Percentiles rank a stretch among this genome's conserved stretches.
These are phyloP conservation scores for Drosophila ochracea DNA, from an alignment of 2,888 invertebrate genomes.

Conservation along the genomic window DNA sequence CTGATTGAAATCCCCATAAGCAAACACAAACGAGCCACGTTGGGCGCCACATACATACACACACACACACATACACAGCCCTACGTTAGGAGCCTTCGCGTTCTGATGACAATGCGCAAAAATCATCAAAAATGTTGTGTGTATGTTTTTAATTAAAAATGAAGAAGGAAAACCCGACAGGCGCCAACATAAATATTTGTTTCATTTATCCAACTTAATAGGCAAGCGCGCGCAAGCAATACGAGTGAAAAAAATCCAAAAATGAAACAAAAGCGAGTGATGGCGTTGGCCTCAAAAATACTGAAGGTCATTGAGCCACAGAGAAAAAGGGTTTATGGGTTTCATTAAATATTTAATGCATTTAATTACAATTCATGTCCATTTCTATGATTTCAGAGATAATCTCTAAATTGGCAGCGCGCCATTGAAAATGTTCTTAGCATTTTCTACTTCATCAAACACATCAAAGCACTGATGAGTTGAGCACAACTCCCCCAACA, in stretches of 20 bases:
- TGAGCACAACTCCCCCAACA: slow-evolving; percentile 1
- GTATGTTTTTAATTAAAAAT: slow-evolving; percentile 61
- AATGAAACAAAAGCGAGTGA: slow-evolving; percentile 27
- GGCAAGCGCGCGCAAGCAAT: slow-evolving; percentile 16
- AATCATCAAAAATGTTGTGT: slow-evolving; percentile 60
- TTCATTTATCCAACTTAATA: slow-evolving; percentile 62
- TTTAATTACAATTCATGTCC: slow-evolving; percentile 43
- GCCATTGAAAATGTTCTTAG: slow-evolving; percentile 9
- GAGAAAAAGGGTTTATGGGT: background rate
- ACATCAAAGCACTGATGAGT: slow-evolving; percentile 25
- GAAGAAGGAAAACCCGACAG: slow-evolving; percentile 23
- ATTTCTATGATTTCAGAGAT: slow-evolving; percentile 6
- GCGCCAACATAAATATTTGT: slow-evolving; percentile 64
- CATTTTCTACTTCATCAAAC: slow-evolving; percentile 53
- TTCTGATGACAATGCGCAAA: slow-evolving; percentile 62
- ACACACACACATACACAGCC: background rate
- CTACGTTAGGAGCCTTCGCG: slow-evolving; percentile 6
- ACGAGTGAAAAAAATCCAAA: background rate
- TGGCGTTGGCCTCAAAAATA: slow-evolving; percentile 12
- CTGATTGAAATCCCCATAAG: slow-evolving; percentile 71
- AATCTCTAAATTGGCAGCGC: slow-evolving; percentile 27
- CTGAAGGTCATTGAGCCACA: slow-evolving; percentile 39
- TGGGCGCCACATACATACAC: background rate
- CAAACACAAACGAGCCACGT: slow-evolving; percentile 56
- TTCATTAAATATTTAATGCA: slow-evolving; percentile 39